These are phyloP conservation scores for Scopus umbretta DNA, from an alignment of 2,113 vertebrate species.

Conservation along the genomic window DNA sequence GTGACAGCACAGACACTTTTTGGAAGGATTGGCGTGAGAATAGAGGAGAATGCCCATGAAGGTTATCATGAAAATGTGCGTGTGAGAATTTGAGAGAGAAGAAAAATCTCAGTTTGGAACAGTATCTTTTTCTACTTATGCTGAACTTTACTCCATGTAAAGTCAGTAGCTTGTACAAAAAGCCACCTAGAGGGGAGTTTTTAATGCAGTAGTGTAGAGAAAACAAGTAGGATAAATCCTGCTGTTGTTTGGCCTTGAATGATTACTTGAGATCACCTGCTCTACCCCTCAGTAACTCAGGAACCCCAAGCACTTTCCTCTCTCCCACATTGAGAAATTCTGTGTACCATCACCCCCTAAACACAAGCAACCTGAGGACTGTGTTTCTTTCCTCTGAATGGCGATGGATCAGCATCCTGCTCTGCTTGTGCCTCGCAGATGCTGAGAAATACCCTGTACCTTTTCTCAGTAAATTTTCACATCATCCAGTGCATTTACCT, in stretches of 20 bases:
- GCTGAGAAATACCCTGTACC: neutral
- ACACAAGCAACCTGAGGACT: neutral
- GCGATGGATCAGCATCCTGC: accelerated
- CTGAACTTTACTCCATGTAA: neutral
- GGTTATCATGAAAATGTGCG: neutral
- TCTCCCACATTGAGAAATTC: neutral
- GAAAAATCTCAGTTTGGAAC: neutral
- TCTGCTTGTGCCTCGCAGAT: neutral
- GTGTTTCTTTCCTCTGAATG: neutral
- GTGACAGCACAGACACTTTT: neutral
- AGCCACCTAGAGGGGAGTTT: neutral
- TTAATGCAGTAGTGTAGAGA: neutral
- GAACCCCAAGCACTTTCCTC: neutral
- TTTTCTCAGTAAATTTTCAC: neutral
- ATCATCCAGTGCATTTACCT: neutral
- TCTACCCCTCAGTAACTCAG: neutral
- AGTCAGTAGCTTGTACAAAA: neutral
- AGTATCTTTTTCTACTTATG: neutral
- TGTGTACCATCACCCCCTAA: too few relatives aligned
- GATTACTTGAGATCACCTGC: neutral
- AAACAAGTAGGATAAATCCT: neutral
- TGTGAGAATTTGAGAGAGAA: neutral
- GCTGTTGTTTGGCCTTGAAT: neutral
- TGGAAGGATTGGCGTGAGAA: neutral
- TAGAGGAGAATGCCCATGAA: neutral